phyloP scores from a whole-genome alignment of 53 echinoderm and acorn worm genomes.

The Actinopyga echinites region DNA sequence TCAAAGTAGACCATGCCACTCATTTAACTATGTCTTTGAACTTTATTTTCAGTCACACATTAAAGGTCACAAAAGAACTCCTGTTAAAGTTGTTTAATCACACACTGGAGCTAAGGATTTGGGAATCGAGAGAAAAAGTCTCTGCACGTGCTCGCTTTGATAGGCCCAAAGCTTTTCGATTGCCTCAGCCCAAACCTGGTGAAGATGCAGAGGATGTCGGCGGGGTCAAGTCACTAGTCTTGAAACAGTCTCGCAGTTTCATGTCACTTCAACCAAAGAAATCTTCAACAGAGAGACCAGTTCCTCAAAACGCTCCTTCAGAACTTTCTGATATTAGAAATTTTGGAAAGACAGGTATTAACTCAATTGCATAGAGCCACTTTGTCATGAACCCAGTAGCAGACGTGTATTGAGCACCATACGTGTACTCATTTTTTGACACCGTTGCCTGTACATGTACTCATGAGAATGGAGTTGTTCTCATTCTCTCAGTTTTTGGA shows the following conservation, averaged over 20 bases:
- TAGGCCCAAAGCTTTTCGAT: conserved; percentile 94
- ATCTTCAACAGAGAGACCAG: conserved; percentile 81
- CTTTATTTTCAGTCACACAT: conserved; percentile 67
- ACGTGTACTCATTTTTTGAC: too few relatives aligned
- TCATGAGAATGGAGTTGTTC: too few relatives aligned
- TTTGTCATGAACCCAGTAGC: too few relatives aligned
- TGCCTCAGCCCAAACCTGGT: conserved; percentile 95
- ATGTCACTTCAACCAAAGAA: conserved; percentile 94
- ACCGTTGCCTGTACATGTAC: too few relatives aligned
- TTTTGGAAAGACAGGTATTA: conserved; percentile 75
- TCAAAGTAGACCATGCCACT: neutral
- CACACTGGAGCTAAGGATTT: conserved; percentile 87
- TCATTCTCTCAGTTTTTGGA: too few relatives aligned
- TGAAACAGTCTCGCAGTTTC: conserved; percentile 95
- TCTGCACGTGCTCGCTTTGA: conserved; percentile 88
- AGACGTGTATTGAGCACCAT: too few relatives aligned
- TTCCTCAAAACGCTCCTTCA: conserved; percentile 83
- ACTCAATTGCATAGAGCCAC: too few relatives aligned
- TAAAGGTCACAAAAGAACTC: conserved; percentile 91
- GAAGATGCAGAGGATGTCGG: conserved; percentile 93
- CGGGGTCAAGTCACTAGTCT: conserved; percentile 88
- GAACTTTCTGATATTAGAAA: conserved; percentile 83
- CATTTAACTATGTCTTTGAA: neutral
- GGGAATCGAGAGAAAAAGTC: conserved; percentile 92
- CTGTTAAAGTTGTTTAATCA: conserved; percentile 93